Evolutionary conservation across 2,888 invertebrate genomes (phyloP).

Genomic region (Nymphalis polychloros): DNA sequence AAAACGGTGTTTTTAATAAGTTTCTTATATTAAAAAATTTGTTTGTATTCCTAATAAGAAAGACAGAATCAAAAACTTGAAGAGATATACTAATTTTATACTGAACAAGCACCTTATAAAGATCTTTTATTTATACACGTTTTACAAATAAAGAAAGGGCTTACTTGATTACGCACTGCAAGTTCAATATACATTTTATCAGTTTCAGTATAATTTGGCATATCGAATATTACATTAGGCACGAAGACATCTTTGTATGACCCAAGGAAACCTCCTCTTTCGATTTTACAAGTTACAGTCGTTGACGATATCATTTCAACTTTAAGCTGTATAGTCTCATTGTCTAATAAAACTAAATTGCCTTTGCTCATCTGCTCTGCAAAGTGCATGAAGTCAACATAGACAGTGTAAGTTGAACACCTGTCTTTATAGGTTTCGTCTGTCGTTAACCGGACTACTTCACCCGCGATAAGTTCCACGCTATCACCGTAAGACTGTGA

Average conservation of each 20-base stretch:
- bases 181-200: slow-evolving; percentile 64
- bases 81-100: not conserved
- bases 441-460: slow-evolving; percentile 75
- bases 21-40: no score
- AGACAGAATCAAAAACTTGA: no score
- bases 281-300: slow-evolving; percentile 68
- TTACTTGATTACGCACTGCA: slow-evolving; percentile 65
- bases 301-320: slow-evolving; percentile 79
- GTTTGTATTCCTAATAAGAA: no score
- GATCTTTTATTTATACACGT: not conserved
- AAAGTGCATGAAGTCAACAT: slow-evolving; percentile 78
- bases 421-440: slow-evolving; percentile 80
- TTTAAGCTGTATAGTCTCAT: slow-evolving; percentile 89
- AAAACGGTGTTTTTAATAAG: no score
- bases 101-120: not conserved
- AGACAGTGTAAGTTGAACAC: slow-evolving; percentile 79
- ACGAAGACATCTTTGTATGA: slow-evolving; percentile 71
- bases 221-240: slow-evolving; percentile 63
- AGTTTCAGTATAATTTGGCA: slow-evolving; percentile 66
- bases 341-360: slow-evolving; percentile 77
- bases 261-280: slow-evolving; percentile 66
- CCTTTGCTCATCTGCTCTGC: slow-evolving; percentile 76
- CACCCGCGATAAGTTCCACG: slow-evolving; percentile 68
- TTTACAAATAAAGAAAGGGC: not conserved
- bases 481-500: slow-evolving; percentile 62